Evolutionary conservation across 1,140 invertebrate genomes (phyloP), one percentile per base, ranked within the genome.

Genomic region (Maniola jurtina): DNA sequence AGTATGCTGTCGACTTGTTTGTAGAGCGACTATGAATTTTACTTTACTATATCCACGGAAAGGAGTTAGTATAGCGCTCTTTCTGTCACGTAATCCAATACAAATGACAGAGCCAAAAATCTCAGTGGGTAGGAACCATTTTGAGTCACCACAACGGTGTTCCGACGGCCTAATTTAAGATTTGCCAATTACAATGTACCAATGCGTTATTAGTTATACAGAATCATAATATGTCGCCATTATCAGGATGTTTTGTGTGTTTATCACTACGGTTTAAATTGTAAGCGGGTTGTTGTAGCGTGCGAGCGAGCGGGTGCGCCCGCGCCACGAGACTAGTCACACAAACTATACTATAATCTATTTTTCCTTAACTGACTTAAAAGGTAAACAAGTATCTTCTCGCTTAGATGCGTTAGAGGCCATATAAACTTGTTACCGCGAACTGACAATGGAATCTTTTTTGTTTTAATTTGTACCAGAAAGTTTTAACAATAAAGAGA

Each of bases 131-230:
- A n/a, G n/a, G n/a, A n/a, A n/a, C n/a, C n/a, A n/a, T n/a, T n/a
- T n/a, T n/a, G n/a, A n/a, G n/a, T n/a, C n/a, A n/a, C 54, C 54
- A 35, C 0, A 2, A 15, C 10, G 54, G 54, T 55, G 34, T 34
- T 55, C 47, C 57, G 36, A 60, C 55, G 64, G 64, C 64, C 64
- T 66, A 66, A 50, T 38, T 42, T 66, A 66, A 66, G 57, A 54
- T 54, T 54, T 59, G 64, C 64, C 64, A 66, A 66, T 66, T 64
- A 64, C 35, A 66, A 60, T 66, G 16, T 66, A 66, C 64, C 57
- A 36, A 60, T 54, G 57, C 57, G 64, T 57, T 66, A 54, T 60
- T 52, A 33, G 58, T 66, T 59, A 58, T 66, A 66, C 56, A 64
- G 34, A 57, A 33, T 4, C 25, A 45, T 45, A 45, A 11, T 54